A percentile compares a stretch with the other conserved stretches of the same genome.
Evolutionary conservation across 2,797 vertebrate genomes (phyloP).

Genomic region (Channa striata): DNA sequence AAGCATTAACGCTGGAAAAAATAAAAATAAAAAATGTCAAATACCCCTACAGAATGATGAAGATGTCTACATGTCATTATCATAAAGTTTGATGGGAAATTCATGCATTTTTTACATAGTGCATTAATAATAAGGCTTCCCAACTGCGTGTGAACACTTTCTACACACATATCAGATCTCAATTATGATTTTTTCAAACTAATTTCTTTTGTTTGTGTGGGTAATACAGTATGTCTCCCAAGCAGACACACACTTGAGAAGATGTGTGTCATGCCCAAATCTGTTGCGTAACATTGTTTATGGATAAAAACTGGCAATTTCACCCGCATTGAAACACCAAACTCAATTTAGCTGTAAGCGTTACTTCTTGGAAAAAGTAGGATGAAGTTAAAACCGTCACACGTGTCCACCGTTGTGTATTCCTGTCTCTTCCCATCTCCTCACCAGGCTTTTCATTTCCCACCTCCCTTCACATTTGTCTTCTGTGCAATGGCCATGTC

Average conservation of each 20-base stretch:
- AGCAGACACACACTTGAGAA: not conserved
- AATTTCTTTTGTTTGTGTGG: slow-evolving; percentile 7
- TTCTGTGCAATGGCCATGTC: not conserved
- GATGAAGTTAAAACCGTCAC: not conserved
- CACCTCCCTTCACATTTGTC: not conserved
- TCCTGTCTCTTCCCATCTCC: not conserved
- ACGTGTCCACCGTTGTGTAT: not conserved
- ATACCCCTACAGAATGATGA: slow-evolving; percentile 9
- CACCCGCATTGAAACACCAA: not conserved
- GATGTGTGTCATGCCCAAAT: not conserved
- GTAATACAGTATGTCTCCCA: not conserved
- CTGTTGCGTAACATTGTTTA: not conserved
- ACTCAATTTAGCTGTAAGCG: not conserved
- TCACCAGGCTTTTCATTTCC: slow-evolving; percentile 2
- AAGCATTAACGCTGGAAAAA: slow-evolving; percentile 16
- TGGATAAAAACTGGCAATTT: not conserved
- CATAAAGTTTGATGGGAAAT: slow-evolving; percentile 47
- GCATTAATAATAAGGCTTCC: slow-evolving; percentile 61
- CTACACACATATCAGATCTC: slow-evolving; percentile 43
- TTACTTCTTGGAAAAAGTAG: not conserved
- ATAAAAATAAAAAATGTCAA: slow-evolving; percentile 22
- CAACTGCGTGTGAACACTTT: slow-evolving; percentile 36
- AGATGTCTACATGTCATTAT: slow-evolving; percentile 27
- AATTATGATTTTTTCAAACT: not conserved
- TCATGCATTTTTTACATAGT: slow-evolving; percentile 60